A percentile compares a stretch with the other conserved stretches of the same genome.
These are phyloP conservation scores for Bembecia ichneumoniformis DNA, from an alignment of 2,888 invertebrate genomes.

Conservation along the genomic window DNA sequence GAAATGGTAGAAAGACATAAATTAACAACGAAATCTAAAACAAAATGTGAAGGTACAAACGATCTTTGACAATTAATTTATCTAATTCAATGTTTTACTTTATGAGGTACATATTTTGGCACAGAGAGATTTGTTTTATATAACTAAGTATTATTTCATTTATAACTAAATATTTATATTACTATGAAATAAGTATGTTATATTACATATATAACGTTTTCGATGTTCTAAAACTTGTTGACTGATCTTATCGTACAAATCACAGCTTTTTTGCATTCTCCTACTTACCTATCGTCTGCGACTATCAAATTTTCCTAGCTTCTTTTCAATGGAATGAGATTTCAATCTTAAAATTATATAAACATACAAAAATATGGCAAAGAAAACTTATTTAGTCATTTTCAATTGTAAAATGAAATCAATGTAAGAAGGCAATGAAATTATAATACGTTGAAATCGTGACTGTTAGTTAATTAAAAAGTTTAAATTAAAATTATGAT, in stretches of 20 bases:
- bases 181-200: constrained; percentile 32
- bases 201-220: constrained; percentile 61
- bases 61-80: constrained; percentile 56
- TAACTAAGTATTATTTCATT: constrained; percentile 51
- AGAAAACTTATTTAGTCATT: constrained; percentile 19
- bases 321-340: constrained; percentile 60
- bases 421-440: too few species aligned
- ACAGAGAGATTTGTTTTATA: constrained; percentile 77
- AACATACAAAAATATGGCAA: constrained; percentile 57
- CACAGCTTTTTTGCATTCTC: constrained; percentile 68
- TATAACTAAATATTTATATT: constrained; percentile 54
- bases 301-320: constrained; percentile 54
- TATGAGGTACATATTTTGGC: constrained; percentile 88
- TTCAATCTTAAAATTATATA: constrained; percentile 37
- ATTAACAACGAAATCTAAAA: constrained; percentile 35
- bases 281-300: constrained; percentile 64
- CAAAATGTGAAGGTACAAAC: constrained; percentile 41
- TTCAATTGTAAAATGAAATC: constrained; percentile 1
- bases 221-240: constrained; percentile 72
- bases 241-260: constrained; percentile 72
- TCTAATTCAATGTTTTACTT: constrained; percentile 67
- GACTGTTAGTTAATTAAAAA: too few species aligned
- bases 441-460: too few species aligned
- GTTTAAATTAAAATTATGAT: too few species aligned
- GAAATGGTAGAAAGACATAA: neutral